Conservation (phyloP, 1,140 invertebrate genomes). For the Oppia nitens region DNA sequence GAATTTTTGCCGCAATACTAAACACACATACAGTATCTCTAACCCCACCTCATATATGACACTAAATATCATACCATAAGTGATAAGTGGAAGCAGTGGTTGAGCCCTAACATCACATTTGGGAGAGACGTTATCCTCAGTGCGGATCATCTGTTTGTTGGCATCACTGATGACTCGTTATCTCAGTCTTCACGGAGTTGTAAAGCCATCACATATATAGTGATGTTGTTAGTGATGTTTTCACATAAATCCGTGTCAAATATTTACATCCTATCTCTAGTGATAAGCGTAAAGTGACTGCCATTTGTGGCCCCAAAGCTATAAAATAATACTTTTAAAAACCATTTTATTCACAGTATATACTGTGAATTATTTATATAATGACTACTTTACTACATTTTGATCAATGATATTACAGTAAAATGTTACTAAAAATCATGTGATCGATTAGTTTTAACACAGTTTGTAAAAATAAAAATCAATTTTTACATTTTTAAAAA, state of each 20-base stretch:
- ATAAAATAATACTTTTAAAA: neutral
- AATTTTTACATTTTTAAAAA: no score
- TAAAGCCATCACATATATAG: neutral
- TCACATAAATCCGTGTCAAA: neutral
- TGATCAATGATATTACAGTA: neutral
- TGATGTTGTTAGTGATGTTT: no score
- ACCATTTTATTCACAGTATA: neutral
- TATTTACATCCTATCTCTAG: neutral
- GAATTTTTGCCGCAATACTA: no score
- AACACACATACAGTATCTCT: no score
- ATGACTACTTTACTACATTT: neutral
- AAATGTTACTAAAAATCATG: no score
- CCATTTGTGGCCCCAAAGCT: no score
- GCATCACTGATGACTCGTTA: neutral
- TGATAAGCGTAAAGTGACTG: neutral
- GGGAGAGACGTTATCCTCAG: neutral
- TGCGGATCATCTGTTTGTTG: neutral
- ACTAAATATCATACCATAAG: neutral
- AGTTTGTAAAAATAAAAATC: no score
- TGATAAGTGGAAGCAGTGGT: neutral
- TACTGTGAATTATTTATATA: neutral
- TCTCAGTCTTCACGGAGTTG: neutral
- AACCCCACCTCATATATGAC: neutral
- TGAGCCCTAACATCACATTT: no score
- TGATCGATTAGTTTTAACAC: no score